Evolutionary conservation across 1,140 invertebrate species (phyloP), one percentile per base, ranked within the genome.

Genomic region (Battus philenor): DNA sequence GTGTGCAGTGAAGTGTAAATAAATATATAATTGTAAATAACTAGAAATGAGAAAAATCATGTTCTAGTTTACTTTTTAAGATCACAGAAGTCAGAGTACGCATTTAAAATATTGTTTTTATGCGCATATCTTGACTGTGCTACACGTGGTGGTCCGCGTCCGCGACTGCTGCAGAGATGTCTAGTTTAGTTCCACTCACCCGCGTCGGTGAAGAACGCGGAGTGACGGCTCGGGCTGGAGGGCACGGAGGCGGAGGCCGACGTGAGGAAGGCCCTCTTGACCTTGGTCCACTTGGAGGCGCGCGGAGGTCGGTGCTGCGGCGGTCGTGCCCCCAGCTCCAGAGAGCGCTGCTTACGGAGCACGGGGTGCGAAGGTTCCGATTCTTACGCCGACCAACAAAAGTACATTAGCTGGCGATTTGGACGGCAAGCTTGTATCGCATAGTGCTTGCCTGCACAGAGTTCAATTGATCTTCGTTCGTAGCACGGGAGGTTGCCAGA

Each of bases 241-340:
- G 92, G 91, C 2, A 90, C 90, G 1, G 91, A 92, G 1, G 88
- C 86, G 2, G 80, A 86, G 0, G 89, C 82, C 3, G 88, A 88
- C 0, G 90, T 90, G 7, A 93, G 78, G 61, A 93, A 93, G 4
- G 91, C 92, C 49, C 90, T 87, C 67, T 93, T 93, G 10, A 93
- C 90, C 66, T 91, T 91, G 31, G 87, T 90, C 92, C 92, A 93
- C 66, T 92, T 92, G 32, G 82, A 86, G 27, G 29, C 29, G 9
- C 80, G 2, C 73, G 51, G 10, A 64, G 38, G 38, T n/a, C 38
- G 15, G 8, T 33, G 38, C 26, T 41, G 38, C 0, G 57, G 54
- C 8, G 71, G 62, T n/a, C 68, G 39, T 3, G 69, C 70, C 8
- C 74, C 75, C 1, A 80, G 65, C 44, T 87, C 86, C 44, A 87